phyloP scores from a whole-genome alignment of 2,888 invertebrate genomes.

The Meganola albula region DNA sequence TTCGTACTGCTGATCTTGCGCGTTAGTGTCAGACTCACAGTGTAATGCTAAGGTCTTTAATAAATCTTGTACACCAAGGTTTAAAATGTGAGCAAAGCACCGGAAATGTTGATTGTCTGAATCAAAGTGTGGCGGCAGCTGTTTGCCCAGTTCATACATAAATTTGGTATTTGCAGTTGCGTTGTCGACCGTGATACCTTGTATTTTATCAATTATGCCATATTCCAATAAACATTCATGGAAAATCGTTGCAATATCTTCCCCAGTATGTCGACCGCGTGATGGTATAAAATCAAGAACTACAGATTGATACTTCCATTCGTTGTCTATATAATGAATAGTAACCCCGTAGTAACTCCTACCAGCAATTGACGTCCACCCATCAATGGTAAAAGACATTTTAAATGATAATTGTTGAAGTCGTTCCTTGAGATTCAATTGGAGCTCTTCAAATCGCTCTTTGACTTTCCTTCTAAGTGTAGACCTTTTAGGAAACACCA shows the following conservation, averaged over 20 bases:
- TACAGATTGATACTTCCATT: conserved; percentile 26
- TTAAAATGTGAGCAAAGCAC: conserved; percentile 29
- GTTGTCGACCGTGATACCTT: conserved; percentile 25
- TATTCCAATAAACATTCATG: conserved; percentile 19
- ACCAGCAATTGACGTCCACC: conserved; percentile 24
- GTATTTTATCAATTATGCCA: conserved; percentile 24
- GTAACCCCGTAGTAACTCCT: conserved; percentile 23
- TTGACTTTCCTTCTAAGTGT: conserved; percentile 25
- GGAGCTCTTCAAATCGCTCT: conserved; percentile 23
- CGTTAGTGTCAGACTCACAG: conserved; percentile 24
- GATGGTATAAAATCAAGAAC: conserved; percentile 25
- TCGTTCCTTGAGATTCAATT: conserved; percentile 22
- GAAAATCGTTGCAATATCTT: conserved; percentile 25
- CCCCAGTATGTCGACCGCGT: conserved; percentile 22
- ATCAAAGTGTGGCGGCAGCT: conserved; percentile 25
- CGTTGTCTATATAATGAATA: conserved; percentile 27
- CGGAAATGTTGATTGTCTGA: conserved; percentile 27
- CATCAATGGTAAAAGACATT: conserved; percentile 24
- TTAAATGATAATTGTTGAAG: conserved; percentile 22
- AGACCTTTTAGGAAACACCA: conserved; percentile 26
- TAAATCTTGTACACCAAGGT: conserved; percentile 26
- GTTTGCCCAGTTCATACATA: conserved; percentile 27
- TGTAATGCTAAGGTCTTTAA: conserved; percentile 18
- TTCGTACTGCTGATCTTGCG: not conserved
- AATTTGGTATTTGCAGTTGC: conserved; percentile 27